These are phyloP conservation scores for Nymphalis c-album DNA, from an alignment of 2,888 invertebrate genomes.

Conservation along the genomic window DNA sequence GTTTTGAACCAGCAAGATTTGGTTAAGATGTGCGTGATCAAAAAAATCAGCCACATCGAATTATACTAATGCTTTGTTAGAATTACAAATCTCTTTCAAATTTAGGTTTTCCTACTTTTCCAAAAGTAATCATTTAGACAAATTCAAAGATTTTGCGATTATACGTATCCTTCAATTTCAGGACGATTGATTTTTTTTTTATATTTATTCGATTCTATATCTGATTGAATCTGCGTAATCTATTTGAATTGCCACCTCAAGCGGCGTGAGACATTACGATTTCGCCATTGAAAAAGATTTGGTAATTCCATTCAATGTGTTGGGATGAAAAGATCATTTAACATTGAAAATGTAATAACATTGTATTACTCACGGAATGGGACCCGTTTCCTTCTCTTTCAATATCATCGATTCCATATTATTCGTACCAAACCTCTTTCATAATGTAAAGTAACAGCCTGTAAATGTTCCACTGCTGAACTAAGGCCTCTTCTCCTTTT, in stretches of 20 bases:
- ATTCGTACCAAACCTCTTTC: too few relatives aligned
- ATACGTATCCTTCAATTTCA: slow-evolving; percentile 32
- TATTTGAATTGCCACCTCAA: slow-evolving; percentile 19
- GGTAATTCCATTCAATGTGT: slow-evolving; percentile 9
- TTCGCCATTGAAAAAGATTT: slow-evolving; percentile 4
- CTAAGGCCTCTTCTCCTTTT: too few relatives aligned
- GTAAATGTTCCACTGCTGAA: too few relatives aligned
- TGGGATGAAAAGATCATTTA: slow-evolving; percentile 5
- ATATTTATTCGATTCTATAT: slow-evolving; percentile 16
- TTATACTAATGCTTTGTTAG: not conserved
- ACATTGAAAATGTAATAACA: not conserved
- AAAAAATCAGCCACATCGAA: too few relatives aligned
- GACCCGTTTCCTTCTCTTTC: not conserved
- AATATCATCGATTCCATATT: not conserved
- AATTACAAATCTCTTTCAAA: not conserved
- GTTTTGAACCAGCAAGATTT: too few relatives aligned
- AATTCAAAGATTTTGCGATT: slow-evolving; percentile 34
- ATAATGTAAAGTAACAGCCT: too few relatives aligned
- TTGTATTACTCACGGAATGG: not conserved
- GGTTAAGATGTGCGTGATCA: too few relatives aligned
- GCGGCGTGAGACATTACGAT: slow-evolving; percentile 12
- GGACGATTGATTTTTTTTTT: slow-evolving; percentile 32
- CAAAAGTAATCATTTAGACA: slow-evolving; percentile 23
- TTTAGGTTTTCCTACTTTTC: not conserved
- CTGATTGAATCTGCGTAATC: slow-evolving; percentile 22